Conservation (phyloP, 2,888 invertebrate genomes). For the Tenthredo livida region DNA sequence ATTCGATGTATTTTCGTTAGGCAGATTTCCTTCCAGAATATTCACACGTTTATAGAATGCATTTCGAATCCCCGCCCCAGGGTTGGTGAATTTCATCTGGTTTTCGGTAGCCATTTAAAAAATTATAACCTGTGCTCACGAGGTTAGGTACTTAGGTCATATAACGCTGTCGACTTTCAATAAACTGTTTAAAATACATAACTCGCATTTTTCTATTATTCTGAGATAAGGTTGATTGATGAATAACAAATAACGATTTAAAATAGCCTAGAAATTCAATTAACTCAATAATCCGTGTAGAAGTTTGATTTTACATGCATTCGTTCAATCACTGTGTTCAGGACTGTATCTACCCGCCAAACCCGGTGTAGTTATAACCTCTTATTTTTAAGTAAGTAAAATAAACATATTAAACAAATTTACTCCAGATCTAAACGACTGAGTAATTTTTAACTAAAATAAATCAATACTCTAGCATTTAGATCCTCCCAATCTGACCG, state of each 20-base stretch:
- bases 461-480: neutral
- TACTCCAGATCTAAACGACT: neutral
- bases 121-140: slow-evolving; percentile 23
- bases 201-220: neutral
- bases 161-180: neutral
- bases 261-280: neutral
- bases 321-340: slow-evolving; percentile 38
- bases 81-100: neutral
- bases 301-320: slow-evolving; percentile 34
- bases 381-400: neutral
- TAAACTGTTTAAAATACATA: neutral
- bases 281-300: neutral
- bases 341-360: slow-evolving; percentile 37
- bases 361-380: slow-evolving; percentile 31
- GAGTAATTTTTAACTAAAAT: neutral
- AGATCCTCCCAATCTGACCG: neutral
- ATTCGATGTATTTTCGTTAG: neutral
- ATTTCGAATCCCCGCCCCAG: neutral
- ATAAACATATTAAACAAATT: neutral
- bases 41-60: neutral
- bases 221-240: neutral
- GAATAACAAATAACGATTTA: neutral
- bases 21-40: neutral
- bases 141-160: neutral
- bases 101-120: slow-evolving; percentile 13